A percentile compares a stretch with the other conserved stretches of the same genome.
These are phyloP conservation scores for Passer domesticus DNA, from an alignment of 2,113 vertebrate species.

Conservation along the genomic window DNA sequence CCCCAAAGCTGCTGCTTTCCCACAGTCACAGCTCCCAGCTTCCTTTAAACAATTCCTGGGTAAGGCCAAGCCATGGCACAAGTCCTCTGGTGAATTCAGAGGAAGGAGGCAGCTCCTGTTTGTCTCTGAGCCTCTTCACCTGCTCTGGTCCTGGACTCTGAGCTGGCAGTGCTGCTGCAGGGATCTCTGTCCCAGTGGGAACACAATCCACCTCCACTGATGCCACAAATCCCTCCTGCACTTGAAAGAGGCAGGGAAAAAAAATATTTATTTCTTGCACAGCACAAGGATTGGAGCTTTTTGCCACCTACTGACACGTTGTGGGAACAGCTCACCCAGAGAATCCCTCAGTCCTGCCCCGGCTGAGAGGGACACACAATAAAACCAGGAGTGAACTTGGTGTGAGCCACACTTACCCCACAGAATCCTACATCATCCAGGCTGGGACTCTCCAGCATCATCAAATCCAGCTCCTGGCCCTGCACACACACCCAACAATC, in stretches of 20 bases:
- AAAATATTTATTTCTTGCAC: not conserved
- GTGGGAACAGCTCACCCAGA: not conserved
- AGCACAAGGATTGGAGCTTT: slow-evolving; percentile 45
- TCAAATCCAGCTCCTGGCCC: not conserved
- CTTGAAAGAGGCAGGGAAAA: not conserved
- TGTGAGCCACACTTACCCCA: not conserved
- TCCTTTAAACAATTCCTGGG: not conserved
- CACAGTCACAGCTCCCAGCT: not conserved
- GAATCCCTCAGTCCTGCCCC: not conserved
- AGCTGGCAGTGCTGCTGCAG: not conserved
- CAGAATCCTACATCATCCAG: not conserved
- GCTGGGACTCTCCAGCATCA: not conserved
- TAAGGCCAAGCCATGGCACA: not conserved
- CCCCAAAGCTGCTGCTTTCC: not conserved
- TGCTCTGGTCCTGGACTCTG: accelerated
- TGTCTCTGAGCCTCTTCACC: not conserved
- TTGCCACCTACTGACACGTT: slow-evolving; percentile 65
- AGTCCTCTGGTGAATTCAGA: not conserved
- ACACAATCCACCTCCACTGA: accelerated
- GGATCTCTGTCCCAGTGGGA: not conserved
- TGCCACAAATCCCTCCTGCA: not conserved
- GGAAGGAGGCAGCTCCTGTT: not conserved
- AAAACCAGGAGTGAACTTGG: not conserved
- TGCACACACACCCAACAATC: not conserved
- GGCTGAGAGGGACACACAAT: accelerated